These are phyloP conservation scores for Silurus meridionalis DNA, from an alignment of 2,113 vertebrate species.

Conservation along the genomic window DNA sequence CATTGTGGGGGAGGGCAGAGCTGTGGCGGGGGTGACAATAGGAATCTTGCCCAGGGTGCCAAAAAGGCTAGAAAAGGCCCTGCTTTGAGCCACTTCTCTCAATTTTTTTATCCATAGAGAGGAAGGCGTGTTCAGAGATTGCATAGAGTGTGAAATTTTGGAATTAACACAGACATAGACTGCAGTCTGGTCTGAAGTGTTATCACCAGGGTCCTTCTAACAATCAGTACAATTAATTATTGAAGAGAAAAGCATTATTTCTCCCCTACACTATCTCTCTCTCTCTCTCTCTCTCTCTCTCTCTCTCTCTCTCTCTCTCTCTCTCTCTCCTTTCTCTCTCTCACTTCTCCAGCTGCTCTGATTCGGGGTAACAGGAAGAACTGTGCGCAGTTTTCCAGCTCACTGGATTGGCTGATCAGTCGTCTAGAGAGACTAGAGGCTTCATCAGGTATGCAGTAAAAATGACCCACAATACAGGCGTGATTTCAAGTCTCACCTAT, in stretches of 20 bases:
- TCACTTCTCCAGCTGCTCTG: conserved; percentile 79
- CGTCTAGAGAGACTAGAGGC: conserved; percentile 92
- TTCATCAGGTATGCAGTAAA: conserved; percentile 81
- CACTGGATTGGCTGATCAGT: conserved; percentile 94
- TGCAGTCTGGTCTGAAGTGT: not conserved
- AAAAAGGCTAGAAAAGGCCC: no score
- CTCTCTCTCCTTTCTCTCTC: conserved; percentile 1
- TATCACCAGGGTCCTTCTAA: not conserved
- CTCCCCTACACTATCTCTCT: not conserved
- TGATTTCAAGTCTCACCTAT: not conserved
- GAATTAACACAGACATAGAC: not conserved
- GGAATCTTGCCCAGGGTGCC: no score
- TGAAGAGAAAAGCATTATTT: not conserved
- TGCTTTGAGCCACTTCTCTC: not conserved
- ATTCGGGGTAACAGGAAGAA: conserved; percentile 98
- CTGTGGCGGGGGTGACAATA: no score
- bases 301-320: conserved; percentile 9
- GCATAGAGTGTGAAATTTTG: not conserved
- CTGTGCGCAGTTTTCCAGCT: conserved; percentile 95
- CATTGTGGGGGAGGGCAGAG: no score
- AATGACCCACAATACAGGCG: not conserved
- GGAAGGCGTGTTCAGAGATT: not conserved
- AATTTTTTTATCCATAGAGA: not conserved
- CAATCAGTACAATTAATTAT: conserved; percentile 6
- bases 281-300: not conserved